Base-by-base conservation (phyloP, 2,113 vertebrate genomes). In the Marmota monax region DNA sequence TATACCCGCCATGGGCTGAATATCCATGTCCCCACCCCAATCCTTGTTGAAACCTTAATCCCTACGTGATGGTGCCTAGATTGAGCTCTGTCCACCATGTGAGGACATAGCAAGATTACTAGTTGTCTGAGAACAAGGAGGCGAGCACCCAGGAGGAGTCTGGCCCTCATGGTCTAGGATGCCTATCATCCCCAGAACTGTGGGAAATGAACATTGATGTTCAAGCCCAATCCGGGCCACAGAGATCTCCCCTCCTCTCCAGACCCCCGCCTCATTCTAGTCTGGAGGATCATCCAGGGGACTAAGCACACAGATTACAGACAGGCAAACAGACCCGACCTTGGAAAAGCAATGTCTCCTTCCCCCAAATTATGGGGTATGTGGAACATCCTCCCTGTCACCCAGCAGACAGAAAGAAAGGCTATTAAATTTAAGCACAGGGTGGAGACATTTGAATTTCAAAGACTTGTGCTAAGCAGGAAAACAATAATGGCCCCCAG, bases 371-470 rank as follows among this genome's bases (percentile, higher is more conserved):
- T 76, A 76, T 9, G 29, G 63, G 14, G 37, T 32, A 51, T 34
- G 34, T 74, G 69, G 74, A 23, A 32, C 53, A 45, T 37, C 84
- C 77, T 83, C 48, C 20, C 27, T 25, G 5, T 61, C 92, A 34
- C 20, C 27, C 23, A 29, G 8, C 17, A 93, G 79, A 77, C 23
- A 3, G n/a, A 37, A 87, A 85, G 88, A 56, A 80, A 85, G 63
- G 20, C 53, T 85, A 86, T 89, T 95, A 70, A 78, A 95, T 93
- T 93, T 77, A 94, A 97, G 65, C 17, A 86, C 12, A 69, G 53
- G 7, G 20, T 51, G 20, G 78, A 87, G 32, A 25, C 37, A 80
- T 92, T 93, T 97, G 93, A 96, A 94, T 97, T 95, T 90, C 96
- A 97, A 92, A 96, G 89, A 63, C 42, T 42, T 78, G 83, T 93